These are phyloP conservation scores for Timema cristinae DNA, from an alignment of 2,888 invertebrate species.

Conservation along the genomic window DNA sequence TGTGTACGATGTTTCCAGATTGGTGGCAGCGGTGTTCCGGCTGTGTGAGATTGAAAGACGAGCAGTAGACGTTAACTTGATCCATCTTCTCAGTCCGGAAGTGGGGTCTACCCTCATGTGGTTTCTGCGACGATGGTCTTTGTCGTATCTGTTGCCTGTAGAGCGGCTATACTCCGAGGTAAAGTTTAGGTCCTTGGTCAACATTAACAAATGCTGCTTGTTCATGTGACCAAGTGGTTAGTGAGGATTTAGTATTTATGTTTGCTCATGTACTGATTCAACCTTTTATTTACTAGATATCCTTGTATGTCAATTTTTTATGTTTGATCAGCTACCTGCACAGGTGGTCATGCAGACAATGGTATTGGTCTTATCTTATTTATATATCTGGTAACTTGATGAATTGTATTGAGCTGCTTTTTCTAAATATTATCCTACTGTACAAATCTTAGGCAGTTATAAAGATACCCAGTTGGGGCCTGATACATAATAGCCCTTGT, in stretches of 20 bases:
- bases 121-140: constrained; percentile 74
- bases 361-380: too few species aligned
- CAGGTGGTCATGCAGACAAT: too few species aligned
- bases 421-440: too few species aligned
- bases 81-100: constrained; percentile 70
- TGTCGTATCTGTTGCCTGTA: constrained; percentile 60
- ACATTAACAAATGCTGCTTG: too few species aligned
- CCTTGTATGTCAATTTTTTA: too few species aligned
- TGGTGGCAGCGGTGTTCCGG: constrained; percentile 67
- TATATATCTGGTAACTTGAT: too few species aligned
- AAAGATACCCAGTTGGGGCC: too few species aligned
- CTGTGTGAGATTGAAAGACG: constrained; percentile 72
- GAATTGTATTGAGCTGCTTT: too few species aligned
- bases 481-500: too few species aligned
- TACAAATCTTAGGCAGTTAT: too few species aligned
- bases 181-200: not conserved
- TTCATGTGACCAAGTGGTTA: not conserved
- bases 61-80: constrained; percentile 63
- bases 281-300: too few species aligned
- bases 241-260: not conserved
- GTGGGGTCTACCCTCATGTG: constrained; percentile 72
- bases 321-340: too few species aligned
- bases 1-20: constrained; percentile 47
- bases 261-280: not conserved
- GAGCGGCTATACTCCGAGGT: constrained; percentile 50